A percentile compares a stretch with the other conserved stretches of the same genome.
phyloP scores from a whole-genome alignment of 1,140 invertebrate genomes.

The Drosophila kepulauana region DNA sequence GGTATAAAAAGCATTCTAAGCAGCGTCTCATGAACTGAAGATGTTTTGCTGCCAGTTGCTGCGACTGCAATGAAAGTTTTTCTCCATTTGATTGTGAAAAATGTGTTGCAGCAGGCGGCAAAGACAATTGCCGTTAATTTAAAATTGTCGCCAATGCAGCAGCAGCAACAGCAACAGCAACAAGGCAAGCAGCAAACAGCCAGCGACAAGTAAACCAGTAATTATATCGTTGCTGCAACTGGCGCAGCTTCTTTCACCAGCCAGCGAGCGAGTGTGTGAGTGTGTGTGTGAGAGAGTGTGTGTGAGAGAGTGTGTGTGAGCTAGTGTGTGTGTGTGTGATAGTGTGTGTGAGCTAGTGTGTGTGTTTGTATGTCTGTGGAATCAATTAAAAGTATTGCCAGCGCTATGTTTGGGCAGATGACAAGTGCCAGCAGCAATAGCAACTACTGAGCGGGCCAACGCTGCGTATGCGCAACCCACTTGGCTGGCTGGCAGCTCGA shows the following conservation, averaged over 20 bases:
- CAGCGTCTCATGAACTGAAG: conserved; percentile 15
- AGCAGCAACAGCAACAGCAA: conserved; percentile 14
- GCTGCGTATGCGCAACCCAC: conserved; percentile 69
- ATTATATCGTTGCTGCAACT: conserved; percentile 69
- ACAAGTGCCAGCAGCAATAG: conserved; percentile 59
- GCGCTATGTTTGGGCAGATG: conserved; percentile 79
- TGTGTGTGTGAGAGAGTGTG: conserved; percentile 17
- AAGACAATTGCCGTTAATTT: conserved; percentile 82
- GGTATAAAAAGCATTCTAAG: conserved; percentile 27
- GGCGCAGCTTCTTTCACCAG: conserved; percentile 80
- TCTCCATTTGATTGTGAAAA: conserved; percentile 59
- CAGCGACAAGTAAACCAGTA: conserved; percentile 64
- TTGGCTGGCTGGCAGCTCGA: conserved; percentile 55
- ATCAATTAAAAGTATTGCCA: conserved; percentile 82
- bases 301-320: not conserved
- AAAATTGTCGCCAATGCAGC: conserved; percentile 74
- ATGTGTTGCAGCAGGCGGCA: conserved; percentile 69
- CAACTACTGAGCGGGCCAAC: conserved; percentile 33
- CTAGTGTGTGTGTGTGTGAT: conserved; percentile 21
- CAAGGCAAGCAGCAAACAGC: conserved; percentile 19
- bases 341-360: not conserved
- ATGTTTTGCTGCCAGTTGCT: conserved; percentile 7
- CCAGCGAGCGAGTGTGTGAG: conserved; percentile 35
- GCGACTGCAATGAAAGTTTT: conserved; percentile 66
- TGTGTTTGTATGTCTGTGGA: conserved; percentile 57